phyloP scores from a whole-genome alignment of 2,888 invertebrate genomes.

The Cacoxenus indagator region DNA sequence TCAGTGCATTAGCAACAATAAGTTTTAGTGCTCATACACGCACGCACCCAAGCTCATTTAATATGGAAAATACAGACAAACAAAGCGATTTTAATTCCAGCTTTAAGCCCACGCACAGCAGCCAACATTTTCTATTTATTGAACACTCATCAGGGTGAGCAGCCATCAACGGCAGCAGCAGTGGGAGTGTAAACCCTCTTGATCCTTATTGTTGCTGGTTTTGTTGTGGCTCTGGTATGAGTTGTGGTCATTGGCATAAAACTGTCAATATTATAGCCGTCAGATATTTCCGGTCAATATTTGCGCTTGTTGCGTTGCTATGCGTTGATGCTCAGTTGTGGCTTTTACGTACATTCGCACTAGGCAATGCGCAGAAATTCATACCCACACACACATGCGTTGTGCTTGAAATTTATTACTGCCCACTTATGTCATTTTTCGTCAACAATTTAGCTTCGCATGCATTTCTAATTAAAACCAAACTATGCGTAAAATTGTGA shows the following conservation, averaged over 20 bases:
- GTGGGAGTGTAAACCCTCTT: background rate
- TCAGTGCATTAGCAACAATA: slow-evolving; percentile 4
- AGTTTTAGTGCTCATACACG: background rate
- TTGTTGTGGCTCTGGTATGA: background rate
- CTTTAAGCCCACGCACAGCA: slow-evolving; percentile 1
- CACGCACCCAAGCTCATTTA: background rate
- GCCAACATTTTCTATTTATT: background rate
- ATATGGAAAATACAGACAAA: slow-evolving; percentile 9
- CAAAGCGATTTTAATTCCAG: slow-evolving; percentile 6
- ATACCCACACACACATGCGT: too few species aligned
- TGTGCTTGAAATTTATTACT: background rate
- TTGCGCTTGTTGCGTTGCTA: slow-evolving; percentile 47
- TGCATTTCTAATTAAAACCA: slow-evolving; percentile 19
- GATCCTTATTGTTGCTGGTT: background rate
- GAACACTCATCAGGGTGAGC: background rate
- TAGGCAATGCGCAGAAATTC: too few species aligned
- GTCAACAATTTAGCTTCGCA: background rate
- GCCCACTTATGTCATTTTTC: background rate
- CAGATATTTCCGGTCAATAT: slow-evolving; percentile 60
- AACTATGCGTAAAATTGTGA: slow-evolving; percentile 49
- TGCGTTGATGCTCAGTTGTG: slow-evolving; percentile 32
- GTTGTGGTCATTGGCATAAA: background rate
- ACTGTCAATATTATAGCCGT: slow-evolving; percentile 45
- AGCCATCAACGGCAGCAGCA: background rate
- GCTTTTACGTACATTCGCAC: background rate